Conservation (phyloP, 2,797 vertebrate genomes). For the Enteromius paludinosus region DNA sequence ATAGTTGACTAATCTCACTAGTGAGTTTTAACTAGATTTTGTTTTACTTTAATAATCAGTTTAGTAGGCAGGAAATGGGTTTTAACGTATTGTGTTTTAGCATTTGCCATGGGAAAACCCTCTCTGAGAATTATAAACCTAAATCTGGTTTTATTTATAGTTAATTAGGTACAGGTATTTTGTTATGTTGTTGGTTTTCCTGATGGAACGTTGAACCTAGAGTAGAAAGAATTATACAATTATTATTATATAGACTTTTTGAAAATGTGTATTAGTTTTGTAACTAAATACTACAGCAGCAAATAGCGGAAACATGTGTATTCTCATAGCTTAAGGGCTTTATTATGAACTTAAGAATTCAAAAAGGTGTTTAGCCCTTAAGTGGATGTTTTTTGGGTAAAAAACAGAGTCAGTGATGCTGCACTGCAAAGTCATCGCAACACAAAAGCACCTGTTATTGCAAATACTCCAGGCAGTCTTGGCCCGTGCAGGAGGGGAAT, state of each 20-base stretch:
- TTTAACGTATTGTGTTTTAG: not conserved
- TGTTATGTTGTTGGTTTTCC: not conserved
- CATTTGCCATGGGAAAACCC: not conserved
- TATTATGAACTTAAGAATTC: constrained; percentile 6
- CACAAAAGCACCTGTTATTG: constrained; percentile 35
- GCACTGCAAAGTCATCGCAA: constrained; percentile 4
- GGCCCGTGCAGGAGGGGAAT: constrained; percentile 6
- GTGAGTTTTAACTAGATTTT: not conserved
- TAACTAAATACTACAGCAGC: not conserved
- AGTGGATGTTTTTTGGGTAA: not conserved
- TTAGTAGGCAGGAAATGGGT: not conserved
- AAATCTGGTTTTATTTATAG: not conserved
- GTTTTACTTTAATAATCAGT: not conserved
- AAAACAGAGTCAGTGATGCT: constrained; percentile 33
- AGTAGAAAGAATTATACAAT: not conserved
- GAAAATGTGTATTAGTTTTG: not conserved
- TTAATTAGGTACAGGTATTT: not conserved
- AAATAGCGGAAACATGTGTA: not conserved
- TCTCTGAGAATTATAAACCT: not conserved
- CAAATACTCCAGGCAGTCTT: constrained; percentile 16
- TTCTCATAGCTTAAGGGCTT: not conserved
- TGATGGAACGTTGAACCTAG: not conserved
- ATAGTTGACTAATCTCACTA: not conserved
- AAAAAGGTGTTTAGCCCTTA: constrained; percentile 20
- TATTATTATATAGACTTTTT: not conserved